A percentile compares a stretch with the other conserved stretches of the same genome.
phyloP scores from a whole-genome alignment of 2,888 invertebrate genomes.

The Clistopyga incitator region DNA sequence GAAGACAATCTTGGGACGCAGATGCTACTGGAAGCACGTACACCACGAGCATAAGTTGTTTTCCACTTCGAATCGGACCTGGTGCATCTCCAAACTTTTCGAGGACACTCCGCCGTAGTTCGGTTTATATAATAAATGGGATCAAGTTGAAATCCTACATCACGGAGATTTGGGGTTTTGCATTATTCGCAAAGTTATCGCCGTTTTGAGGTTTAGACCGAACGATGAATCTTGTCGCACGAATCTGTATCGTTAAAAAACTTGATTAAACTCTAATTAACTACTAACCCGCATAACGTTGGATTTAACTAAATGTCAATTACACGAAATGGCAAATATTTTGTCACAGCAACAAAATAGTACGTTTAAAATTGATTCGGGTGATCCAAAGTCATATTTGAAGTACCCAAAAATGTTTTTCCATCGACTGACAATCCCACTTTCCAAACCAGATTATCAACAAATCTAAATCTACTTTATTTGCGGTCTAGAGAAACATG shows the following conservation, averaged over 20 bases:
- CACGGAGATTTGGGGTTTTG: not conserved
- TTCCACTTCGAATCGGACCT: constrained; percentile 4
- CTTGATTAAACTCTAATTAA: too few species aligned
- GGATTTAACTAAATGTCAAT: too few species aligned
- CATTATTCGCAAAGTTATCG: not conserved
- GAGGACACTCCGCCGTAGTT: not conserved
- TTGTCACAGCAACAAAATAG: too few species aligned
- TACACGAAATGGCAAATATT: too few species aligned
- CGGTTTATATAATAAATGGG: constrained; percentile 6
- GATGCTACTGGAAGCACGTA: constrained; percentile 29
- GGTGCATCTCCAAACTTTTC: constrained; percentile 8
- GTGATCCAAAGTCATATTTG: too few species aligned
- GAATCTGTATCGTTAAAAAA: not conserved
- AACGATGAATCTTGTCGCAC: not conserved
- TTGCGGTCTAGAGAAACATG: not conserved
- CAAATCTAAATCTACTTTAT: too few species aligned
- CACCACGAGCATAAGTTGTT: constrained; percentile 18
- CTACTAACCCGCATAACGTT: too few species aligned
- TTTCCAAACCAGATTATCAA: too few species aligned
- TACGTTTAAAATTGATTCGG: too few species aligned
- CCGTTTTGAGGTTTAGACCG: not conserved
- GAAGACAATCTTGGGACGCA: not conserved
- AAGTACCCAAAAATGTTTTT: too few species aligned
- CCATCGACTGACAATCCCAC: too few species aligned
- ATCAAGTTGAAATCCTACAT: not conserved